Percentiles rank a stretch among this genome's conserved stretches.
These are phyloP conservation scores for Chlorodrepanis virens DNA, from an alignment of 2,113 vertebrate species.

Conservation along the genomic window DNA sequence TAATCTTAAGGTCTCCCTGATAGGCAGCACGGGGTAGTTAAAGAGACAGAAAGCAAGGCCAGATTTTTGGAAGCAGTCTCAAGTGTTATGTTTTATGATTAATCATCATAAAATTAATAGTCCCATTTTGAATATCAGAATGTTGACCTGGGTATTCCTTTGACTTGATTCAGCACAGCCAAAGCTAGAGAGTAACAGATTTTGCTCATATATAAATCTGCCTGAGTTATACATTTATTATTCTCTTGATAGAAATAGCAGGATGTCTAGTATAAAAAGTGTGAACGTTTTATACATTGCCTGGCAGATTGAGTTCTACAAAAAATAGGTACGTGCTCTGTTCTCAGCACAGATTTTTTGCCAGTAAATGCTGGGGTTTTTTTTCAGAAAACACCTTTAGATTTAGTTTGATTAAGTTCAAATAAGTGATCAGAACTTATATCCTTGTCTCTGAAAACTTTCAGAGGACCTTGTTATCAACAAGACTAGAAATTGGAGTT, in stretches of 20 bases:
- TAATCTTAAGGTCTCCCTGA: not conserved
- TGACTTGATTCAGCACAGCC: not conserved
- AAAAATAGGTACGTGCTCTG: not conserved
- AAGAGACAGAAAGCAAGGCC: not conserved
- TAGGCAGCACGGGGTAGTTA: not conserved
- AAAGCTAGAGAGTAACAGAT: not conserved
- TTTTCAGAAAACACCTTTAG: not conserved
- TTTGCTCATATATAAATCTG: not conserved
- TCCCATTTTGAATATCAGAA: not conserved
- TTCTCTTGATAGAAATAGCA: not conserved
- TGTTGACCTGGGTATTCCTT: not conserved
- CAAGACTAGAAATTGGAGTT: not conserved
- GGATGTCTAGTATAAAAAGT: not conserved
- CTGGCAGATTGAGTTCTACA: not conserved
- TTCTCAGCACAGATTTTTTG: not conserved
- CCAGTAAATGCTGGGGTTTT: not conserved
- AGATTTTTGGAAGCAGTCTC: not conserved
- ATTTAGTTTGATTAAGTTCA: not conserved
- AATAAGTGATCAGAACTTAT: not conserved
- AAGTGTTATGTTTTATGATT: not conserved
- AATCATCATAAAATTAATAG: not conserved
- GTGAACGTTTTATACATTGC: not conserved
- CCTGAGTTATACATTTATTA: not conserved
- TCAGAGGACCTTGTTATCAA: not conserved
- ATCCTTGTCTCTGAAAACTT: not conserved